Percentiles rank a stretch among this genome's conserved stretches.
Conservation (phyloP, 2,888 invertebrate species). For the Drosophila melanocephala region DNA sequence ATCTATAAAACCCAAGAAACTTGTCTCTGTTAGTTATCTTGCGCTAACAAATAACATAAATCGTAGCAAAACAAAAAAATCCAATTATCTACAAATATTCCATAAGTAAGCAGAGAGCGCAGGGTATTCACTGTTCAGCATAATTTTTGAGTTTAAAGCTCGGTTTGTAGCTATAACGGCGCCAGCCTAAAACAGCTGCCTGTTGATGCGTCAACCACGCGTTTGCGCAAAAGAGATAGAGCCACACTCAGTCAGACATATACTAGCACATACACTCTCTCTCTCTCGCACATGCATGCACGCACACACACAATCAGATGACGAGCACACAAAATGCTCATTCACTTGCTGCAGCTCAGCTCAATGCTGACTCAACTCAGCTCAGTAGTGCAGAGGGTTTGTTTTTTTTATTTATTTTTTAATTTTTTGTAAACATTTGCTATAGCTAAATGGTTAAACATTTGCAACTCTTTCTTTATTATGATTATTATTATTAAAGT, state of each 20-base stretch:
- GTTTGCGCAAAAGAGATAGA: constrained; percentile 77
- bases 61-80: neutral
- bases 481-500: neutral
- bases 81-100: neutral
- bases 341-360: constrained; percentile 46
- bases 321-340: constrained; percentile 31
- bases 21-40: neutral
- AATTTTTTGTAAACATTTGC: constrained; percentile 31
- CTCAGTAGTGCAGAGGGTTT: constrained; percentile 35
- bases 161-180: constrained; percentile 68
- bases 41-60: neutral
- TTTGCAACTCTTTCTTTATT: constrained; percentile 3
- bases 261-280: constrained; percentile 7
- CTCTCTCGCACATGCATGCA: neutral
- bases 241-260: constrained; percentile 23
- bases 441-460: constrained; percentile 11
- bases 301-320: constrained; percentile 13
- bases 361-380: constrained; percentile 48
- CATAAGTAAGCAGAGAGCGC: neutral
- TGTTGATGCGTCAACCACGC: constrained; percentile 49
- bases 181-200: constrained; percentile 66
- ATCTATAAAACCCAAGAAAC: neutral
- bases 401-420: constrained; percentile 22
- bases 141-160: constrained; percentile 44
- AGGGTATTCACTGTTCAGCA: constrained; percentile 36